Conservation (phyloP, 2,888 invertebrate species). For the Imbricaverruca yamaguchii region DNA sequence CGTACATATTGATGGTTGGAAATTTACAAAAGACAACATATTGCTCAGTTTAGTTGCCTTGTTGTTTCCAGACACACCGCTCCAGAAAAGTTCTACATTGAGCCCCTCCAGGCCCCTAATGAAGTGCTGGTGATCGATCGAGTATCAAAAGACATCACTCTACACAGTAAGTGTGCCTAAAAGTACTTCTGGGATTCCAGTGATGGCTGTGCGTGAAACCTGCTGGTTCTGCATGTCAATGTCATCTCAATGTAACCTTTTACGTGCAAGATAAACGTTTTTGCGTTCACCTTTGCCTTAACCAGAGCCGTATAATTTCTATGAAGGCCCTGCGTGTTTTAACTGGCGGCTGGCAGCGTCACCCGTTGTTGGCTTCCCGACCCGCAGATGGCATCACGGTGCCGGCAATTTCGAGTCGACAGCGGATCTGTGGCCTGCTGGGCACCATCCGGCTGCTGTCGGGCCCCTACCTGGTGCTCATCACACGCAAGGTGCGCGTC, state of each 20-base stretch:
- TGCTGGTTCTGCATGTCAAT: too few species aligned
- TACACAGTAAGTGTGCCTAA: conserved; percentile 52
- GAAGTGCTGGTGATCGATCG: conserved; percentile 79
- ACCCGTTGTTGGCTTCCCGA: not conserved
- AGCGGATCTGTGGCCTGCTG: conserved; percentile 71
- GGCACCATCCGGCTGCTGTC: conserved; percentile 76
- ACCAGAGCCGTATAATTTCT: too few species aligned
- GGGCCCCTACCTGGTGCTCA: conserved; percentile 79
- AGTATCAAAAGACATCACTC: conserved; percentile 60
- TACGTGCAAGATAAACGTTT: too few species aligned
- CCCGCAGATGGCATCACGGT: conserved; percentile 45
- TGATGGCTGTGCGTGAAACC: too few species aligned
- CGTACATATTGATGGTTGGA: too few species aligned
- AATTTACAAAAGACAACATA: too few species aligned
- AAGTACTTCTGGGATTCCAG: too few species aligned
- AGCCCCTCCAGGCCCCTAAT: conserved; percentile 63
- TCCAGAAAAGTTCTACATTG: conserved; percentile 73
- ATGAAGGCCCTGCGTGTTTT: too few species aligned
- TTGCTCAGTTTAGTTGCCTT: too few species aligned
- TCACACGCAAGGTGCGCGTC: conserved; percentile 63
- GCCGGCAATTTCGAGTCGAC: conserved; percentile 52
- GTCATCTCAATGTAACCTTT: too few species aligned
- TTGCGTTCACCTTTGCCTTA: too few species aligned
- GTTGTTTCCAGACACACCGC: not conserved
- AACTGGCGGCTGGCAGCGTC: not conserved